phyloP scores from a whole-genome alignment of 2,113 vertebrate species.

The Petroica traversi region DNA sequence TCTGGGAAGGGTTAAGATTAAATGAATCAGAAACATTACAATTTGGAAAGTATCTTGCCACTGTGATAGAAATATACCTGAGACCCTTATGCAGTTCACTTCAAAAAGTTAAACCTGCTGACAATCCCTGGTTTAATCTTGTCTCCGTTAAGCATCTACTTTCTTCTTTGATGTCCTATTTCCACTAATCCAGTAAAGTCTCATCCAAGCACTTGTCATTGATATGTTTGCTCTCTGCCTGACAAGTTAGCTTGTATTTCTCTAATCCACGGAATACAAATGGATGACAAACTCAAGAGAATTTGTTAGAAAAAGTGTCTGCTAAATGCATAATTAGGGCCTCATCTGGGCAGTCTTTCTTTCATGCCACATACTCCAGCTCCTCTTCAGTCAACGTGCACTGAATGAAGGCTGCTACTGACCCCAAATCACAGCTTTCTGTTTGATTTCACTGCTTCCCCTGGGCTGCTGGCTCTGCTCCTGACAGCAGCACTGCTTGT shows the following conservation, averaged over 20 bases:
- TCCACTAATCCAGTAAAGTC: not conserved
- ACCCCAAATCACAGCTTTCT: not conserved
- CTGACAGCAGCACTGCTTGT: not conserved
- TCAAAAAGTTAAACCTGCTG: not conserved
- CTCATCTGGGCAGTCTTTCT: not conserved
- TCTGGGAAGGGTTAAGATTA: not conserved
- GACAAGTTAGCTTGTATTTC: not conserved
- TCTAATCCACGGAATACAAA: not conserved
- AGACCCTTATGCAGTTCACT: not conserved
- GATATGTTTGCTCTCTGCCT: not conserved
- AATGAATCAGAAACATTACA: not conserved
- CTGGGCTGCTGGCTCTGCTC: not conserved
- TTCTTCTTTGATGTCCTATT: not conserved
- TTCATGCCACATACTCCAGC: not conserved
- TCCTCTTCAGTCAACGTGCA: not conserved
- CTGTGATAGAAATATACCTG: not conserved
- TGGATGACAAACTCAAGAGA: not conserved
- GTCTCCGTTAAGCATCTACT: not conserved
- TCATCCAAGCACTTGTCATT: not conserved
- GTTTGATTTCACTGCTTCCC: not conserved
- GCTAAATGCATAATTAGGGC: not conserved
- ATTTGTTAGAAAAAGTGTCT: not conserved
- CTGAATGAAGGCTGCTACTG: accelerated
- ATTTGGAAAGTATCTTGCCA: not conserved
- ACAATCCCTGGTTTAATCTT: not conserved